These are phyloP conservation scores for Paraescarpia echinospica DNA, from an alignment of 1,140 invertebrate genomes.

Conservation along the genomic window DNA sequence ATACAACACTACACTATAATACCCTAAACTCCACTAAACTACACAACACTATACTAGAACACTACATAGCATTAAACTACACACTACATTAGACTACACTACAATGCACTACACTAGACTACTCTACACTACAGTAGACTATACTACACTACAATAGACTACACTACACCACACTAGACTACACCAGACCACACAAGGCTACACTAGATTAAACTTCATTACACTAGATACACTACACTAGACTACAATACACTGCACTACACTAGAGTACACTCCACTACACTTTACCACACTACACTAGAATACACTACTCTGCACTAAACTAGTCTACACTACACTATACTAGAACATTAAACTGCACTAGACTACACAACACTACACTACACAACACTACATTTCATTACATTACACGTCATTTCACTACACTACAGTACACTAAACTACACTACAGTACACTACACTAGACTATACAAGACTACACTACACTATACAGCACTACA, in stretches of 20 bases:
- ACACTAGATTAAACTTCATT: neutral
- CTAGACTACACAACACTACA: neutral
- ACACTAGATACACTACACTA: neutral
- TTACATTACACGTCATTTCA: neutral
- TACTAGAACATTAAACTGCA: neutral
- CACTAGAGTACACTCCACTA: neutral
- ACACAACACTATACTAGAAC: too few relatives aligned
- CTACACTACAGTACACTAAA: neutral
- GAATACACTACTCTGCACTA: neutral
- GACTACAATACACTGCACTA: neutral
- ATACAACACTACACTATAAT: too few relatives aligned
- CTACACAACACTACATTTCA: constrained; percentile 9
- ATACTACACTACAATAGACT: too few relatives aligned
- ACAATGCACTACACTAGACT: too few relatives aligned
- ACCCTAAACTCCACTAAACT: too few relatives aligned
- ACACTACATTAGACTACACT: too few relatives aligned
- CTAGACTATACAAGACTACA: neutral
- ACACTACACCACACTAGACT: constrained; percentile 8
- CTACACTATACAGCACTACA: neutral
- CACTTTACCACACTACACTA: constrained; percentile 2
- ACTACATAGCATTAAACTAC: too few relatives aligned
- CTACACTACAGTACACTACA: neutral
- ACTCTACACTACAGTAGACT: too few relatives aligned
- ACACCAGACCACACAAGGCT: neutral
- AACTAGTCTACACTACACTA: neutral